Evolutionary conservation across 1,140 invertebrate species (phyloP), one percentile per base, ranked within the genome.

Genomic region (Leptopilina boulardi): DNA sequence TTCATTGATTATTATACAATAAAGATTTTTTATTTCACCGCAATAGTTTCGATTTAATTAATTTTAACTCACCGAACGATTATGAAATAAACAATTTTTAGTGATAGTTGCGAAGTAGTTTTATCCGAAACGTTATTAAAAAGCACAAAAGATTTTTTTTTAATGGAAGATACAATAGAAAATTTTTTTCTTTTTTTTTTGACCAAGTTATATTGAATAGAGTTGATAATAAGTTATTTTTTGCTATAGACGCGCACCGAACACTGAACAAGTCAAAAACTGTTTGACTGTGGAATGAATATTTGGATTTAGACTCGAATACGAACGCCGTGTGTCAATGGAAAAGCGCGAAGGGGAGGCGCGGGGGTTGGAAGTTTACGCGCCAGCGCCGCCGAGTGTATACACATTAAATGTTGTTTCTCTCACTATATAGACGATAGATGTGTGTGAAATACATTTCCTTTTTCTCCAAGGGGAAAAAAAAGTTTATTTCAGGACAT

Each of bases 281-380:
- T 71, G 73, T 80, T 80, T 80, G 76, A 34, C 76, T 42, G n/a
- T n/a, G 72, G 75, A 54, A 21, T 21, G 71, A n/a, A 79, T 77
- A 74, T 74, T 70, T 38, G 47, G 78, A 77, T 77, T 70, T 38
- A 42, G 21, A 38, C 75, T 77, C 56, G 78, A 73, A 74, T 38
- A 11, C 19, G n/a, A 71, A 38, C 54, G 76, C 44, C 34, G 34
- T 9, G 78, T 71, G 72, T 66, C 30, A 47, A 73, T 72, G 75
- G n/a, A 54, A 21, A 21, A 54, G 21, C 34, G 76, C n/a, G 51
- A 15, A 23, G 23, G 76, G 76, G 78, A n/a, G 5, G 76, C n/a
- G 51, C 15, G 23, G 23, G 76, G 76, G 78, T 75, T 77, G 78
- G 78, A 76, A 74, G 76, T 74, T 77, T 73, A 38, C 19, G 76